These are phyloP conservation scores for Hydrolagus affinis DNA, from an alignment of 2,113 vertebrate genomes.

Conservation along the genomic window DNA sequence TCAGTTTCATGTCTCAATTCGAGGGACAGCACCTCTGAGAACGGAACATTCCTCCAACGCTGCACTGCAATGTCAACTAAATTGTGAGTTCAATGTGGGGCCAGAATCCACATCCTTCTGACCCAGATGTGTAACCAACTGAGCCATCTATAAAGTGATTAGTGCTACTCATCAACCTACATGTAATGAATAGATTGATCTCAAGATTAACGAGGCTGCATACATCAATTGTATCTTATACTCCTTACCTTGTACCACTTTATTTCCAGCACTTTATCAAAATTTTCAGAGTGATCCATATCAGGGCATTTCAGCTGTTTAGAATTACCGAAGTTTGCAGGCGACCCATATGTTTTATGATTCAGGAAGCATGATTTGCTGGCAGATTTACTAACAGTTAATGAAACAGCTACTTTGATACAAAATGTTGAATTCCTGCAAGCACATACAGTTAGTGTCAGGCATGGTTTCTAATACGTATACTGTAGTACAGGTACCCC, in stretches of 20 bases:
- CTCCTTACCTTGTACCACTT: conserved; percentile 73
- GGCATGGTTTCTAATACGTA: background rate
- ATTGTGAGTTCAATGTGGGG: too few relatives aligned
- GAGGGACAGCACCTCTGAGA: too few relatives aligned
- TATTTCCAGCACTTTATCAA: conserved; percentile 48
- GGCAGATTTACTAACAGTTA: background rate
- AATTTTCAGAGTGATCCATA: conserved; percentile 46
- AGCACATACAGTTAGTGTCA: background rate
- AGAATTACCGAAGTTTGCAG: background rate
- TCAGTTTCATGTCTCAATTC: too few relatives aligned
- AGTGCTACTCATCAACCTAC: too few relatives aligned
- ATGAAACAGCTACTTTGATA: background rate
- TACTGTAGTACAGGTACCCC: too few relatives aligned
- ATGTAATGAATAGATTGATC: too few relatives aligned
- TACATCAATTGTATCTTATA: background rate
- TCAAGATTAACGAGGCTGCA: too few relatives aligned
- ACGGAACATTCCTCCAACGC: too few relatives aligned
- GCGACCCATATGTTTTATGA: background rate
- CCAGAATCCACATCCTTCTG: too few relatives aligned
- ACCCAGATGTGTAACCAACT: too few relatives aligned
- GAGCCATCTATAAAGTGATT: too few relatives aligned
- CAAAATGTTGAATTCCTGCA: conserved; percentile 15
- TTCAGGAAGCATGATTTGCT: background rate
- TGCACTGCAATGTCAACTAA: too few relatives aligned
- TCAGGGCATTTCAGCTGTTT: conserved; percentile 64